These are phyloP conservation scores for Thymelicus lineola DNA, from an alignment of 2,888 invertebrate species.

Conservation along the genomic window DNA sequence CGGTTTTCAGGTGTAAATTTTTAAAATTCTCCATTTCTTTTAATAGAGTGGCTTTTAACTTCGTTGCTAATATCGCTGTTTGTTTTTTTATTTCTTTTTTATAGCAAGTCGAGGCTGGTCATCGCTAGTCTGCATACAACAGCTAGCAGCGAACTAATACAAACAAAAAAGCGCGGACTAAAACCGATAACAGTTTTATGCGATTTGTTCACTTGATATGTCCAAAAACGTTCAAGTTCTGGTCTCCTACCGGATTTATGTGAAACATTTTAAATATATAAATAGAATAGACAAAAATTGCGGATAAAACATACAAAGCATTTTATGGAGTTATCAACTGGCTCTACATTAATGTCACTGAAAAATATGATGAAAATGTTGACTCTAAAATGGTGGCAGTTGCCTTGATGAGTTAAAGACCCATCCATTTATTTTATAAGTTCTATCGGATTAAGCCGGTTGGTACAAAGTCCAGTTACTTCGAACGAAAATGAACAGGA, in stretches of 20 bases:
- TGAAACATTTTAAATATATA: too few species aligned
- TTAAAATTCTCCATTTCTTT: conserved; percentile 1
- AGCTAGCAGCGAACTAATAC: conserved; percentile 17
- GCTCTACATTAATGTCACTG: too few species aligned
- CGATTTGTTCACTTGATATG: conserved; percentile 23
- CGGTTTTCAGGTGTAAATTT: conserved; percentile 2
- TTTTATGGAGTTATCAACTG: too few species aligned
- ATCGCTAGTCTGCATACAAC: conserved; percentile 22
- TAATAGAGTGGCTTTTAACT: conserved; percentile 17
- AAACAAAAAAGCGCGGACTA: conserved; percentile 30
- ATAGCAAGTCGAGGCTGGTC: conserved; percentile 14
- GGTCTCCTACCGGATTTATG: neutral
- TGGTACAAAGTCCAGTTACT: too few species aligned
- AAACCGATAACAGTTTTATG: conserved; percentile 37
- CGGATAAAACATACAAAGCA: too few species aligned
- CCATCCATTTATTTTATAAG: too few species aligned
- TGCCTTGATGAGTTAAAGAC: too few species aligned
- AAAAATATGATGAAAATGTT: too few species aligned
- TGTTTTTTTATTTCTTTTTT: conserved; percentile 18
- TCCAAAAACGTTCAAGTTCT: conserved; percentile 12
- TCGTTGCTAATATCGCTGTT: conserved; percentile 10
- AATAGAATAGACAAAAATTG: too few species aligned
- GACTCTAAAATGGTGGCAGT: too few species aligned
- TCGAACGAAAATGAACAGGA: too few species aligned
- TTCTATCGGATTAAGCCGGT: too few species aligned